Evolutionary conservation across 2,888 invertebrate genomes (phyloP).

Genomic region (Cephus pulcher): DNA sequence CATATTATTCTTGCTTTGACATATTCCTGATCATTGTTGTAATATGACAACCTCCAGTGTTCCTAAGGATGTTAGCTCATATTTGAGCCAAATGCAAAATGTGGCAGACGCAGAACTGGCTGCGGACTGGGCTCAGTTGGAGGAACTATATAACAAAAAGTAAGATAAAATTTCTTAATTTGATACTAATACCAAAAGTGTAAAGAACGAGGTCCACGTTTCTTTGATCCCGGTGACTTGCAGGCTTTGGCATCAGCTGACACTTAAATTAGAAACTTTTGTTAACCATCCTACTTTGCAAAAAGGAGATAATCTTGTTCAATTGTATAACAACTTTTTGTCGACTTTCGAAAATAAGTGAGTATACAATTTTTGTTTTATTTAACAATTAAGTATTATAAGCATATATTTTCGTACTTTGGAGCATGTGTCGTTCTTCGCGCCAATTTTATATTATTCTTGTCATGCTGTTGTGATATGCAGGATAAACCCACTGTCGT

Average conservation of each 20-base stretch:
- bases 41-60: conserved; percentile 74
- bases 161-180: conserved; percentile 63
- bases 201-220: neutral
- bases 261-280: conserved; percentile 83
- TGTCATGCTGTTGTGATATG: conserved; percentile 51
- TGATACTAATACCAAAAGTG: neutral
- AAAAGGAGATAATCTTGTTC: conserved; percentile 81
- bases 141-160: conserved; percentile 94
- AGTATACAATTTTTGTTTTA: conserved; percentile 62
- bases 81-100: conserved; percentile 81
- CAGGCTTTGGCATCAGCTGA: conserved; percentile 97
- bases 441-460: neutral
- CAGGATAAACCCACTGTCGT: conserved; percentile 92
- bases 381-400: neutral
- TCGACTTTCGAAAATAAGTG: conserved; percentile 95
- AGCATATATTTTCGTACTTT: neutral
- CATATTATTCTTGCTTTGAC: neutral
- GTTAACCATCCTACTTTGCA: conserved; percentile 84
- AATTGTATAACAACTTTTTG: conserved; percentile 92
- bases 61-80: conserved; percentile 75
- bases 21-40: conserved; percentile 39
- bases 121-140: conserved; percentile 88
- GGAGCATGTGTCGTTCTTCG: neutral
- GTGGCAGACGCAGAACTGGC: conserved; percentile 82
- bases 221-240: conserved; percentile 57